Base-by-base conservation (phyloP, 2,113 vertebrate species). In the Peucedramus taeniatus region DNA sequence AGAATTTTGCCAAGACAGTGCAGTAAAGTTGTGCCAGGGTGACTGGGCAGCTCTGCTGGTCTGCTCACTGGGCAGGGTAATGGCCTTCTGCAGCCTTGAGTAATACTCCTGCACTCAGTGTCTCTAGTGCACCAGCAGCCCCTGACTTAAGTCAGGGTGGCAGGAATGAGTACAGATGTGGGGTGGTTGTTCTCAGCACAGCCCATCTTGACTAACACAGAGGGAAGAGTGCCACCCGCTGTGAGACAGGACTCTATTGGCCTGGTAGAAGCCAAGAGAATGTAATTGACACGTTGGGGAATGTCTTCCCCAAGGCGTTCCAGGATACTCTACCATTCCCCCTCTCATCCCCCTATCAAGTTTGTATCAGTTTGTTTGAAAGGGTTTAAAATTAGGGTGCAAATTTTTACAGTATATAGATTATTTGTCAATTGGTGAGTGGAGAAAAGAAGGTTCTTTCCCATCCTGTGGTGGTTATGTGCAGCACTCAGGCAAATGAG, bases 21-120 rank as follows among this genome's bases (percentile, higher is more conserved):
- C 40, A 47, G 10, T 39, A 31, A 47, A 11, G 7, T 45, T 59
- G 23, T 28, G 23, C 30, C 35, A 69, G 44, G 24, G 19, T 0
- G 0, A 40, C 2, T 49, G 15, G 18, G 53, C 2, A 2, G 2
- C 35, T 39, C 23, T 28, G 11, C 19, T 69, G 15, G 6, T 50
- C 24, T 60, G 23, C 35, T 23, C 12, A 12, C 24, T 42, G 11
- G 30, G 9, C 37, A 70, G 54, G 15, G 10, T 30, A 35, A 24
- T 50, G 65, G 19, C 54, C 15, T 20, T 28, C 6, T 7, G 17
- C 24, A 42, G 0, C 20, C 37, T 6, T 10, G 8, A 70, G 37
- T 24, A 20, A 28, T 7, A 23, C 30, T 19, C 44, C 23, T 24
- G 30, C 5, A 11, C 5, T n/a, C 45, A 50, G 11, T 19, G 13